phyloP scores from a whole-genome alignment of 37 sponge, comb jelly and placozoan genomes.

The Agelas oroides region DNA sequence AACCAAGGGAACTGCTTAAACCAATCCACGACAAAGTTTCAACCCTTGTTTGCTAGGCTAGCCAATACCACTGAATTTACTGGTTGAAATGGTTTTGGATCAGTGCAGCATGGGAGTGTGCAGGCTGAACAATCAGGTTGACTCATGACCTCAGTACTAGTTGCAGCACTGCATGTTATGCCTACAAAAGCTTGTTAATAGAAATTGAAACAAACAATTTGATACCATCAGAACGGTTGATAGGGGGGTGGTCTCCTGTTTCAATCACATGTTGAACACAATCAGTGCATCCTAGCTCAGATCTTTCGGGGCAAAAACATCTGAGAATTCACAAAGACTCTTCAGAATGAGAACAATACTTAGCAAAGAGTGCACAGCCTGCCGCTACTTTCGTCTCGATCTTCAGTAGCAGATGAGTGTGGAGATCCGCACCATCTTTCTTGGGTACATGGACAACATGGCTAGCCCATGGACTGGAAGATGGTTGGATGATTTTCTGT shows the following conservation, averaged over 20 bases:
- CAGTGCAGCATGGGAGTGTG: too few species aligned
- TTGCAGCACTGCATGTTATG: too few species aligned
- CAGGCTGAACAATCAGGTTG: too few species aligned
- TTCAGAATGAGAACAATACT: conserved; percentile 20
- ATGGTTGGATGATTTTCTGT: conserved; percentile 6
- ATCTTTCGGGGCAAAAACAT: conserved; percentile 47
- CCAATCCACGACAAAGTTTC: too few species aligned
- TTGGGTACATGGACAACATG: conserved; percentile 22
- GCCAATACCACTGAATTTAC: too few species aligned
- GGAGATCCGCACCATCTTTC: conserved; percentile 5
- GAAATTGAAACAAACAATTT: too few species aligned
- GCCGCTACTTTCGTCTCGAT: neutral
- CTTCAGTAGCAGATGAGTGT: conserved; percentile 9
- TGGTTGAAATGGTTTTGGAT: too few species aligned
- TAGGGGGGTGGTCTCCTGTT: conserved; percentile 57
- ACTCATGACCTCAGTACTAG: too few species aligned
- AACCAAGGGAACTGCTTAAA: too few species aligned
- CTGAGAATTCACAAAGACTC: neutral
- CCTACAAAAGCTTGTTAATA: too few species aligned
- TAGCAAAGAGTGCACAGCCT: conserved; percentile 50
- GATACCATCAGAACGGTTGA: too few species aligned
- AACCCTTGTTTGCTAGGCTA: too few species aligned
- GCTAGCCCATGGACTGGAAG: conserved; percentile 20
- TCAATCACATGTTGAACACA: conserved; percentile 37
- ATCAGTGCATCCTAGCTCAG: conserved; percentile 34